Evolutionary conservation across 2,888 invertebrate genomes (phyloP).

Genomic region (Disparrhopalites patrizii): DNA sequence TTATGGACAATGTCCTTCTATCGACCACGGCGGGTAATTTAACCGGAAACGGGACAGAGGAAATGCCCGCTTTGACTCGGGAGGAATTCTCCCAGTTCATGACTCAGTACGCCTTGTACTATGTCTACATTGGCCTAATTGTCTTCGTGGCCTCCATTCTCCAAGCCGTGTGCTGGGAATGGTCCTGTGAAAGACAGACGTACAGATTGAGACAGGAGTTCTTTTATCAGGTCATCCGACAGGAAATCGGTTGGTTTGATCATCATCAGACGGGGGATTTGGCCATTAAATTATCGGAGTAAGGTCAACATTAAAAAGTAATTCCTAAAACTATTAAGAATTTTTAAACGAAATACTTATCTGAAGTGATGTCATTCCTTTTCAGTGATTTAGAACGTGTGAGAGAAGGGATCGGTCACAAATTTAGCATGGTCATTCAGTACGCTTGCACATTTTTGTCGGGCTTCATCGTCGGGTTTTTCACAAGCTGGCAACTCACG

Average conservation of each 20-base stretch:
- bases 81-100: constrained; percentile 49
- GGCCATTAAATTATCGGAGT: constrained; percentile 56
- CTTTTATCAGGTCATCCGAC: constrained; percentile 51
- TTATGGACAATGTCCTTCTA: background rate
- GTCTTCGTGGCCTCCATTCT: constrained; percentile 54
- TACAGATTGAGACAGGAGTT: constrained; percentile 51
- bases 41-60: background rate
- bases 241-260: constrained; percentile 53
- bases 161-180: constrained; percentile 52
- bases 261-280: constrained; percentile 54
- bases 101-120: constrained; percentile 51
- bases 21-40: background rate
- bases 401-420: constrained; percentile 56
- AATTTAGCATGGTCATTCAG: constrained; percentile 53
- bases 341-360: background rate
- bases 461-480: constrained; percentile 55
- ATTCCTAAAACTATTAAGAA: background rate
- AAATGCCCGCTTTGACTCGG: constrained; percentile 28
- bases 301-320: constrained; percentile 28
- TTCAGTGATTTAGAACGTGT: constrained; percentile 56
- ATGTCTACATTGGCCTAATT: constrained; percentile 54
- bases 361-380: background rate
- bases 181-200: constrained; percentile 52
- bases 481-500: constrained; percentile 57
- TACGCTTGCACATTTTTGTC: constrained; percentile 53